Evolutionary conservation across 2,888 invertebrate species (phyloP).

Genomic region (Ecliptopera silaceata): DNA sequence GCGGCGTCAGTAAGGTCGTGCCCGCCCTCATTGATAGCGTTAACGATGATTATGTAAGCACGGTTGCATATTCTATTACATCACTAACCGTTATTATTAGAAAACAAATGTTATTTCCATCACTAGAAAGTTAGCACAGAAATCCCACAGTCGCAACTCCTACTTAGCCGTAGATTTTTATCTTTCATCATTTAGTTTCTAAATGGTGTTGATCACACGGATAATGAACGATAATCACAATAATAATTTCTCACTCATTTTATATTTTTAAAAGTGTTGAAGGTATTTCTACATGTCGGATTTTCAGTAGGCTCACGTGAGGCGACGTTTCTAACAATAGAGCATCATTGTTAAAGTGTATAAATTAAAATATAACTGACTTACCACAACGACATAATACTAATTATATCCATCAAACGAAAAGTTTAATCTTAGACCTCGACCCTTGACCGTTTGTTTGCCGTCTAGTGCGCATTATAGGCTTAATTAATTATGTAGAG

Average conservation of each 20-base stretch:
- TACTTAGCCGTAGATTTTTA: neutral
- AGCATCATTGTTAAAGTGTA: no score
- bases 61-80: constrained; percentile 37
- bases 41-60: constrained; percentile 76
- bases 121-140: constrained; percentile 19
- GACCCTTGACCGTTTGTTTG: no score
- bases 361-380: no score
- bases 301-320: no score
- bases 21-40: constrained; percentile 65
- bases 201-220: constrained; percentile 20
- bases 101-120: constrained; percentile 17
- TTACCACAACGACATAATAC: no score
- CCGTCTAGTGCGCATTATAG: no score
- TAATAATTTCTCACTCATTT: neutral
- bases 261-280: no score
- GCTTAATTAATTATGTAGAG: no score
- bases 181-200: constrained; percentile 11
- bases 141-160: constrained; percentile 10
- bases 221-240: neutral
- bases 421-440: no score
- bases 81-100: constrained; percentile 39
- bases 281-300: no score
- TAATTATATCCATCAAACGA: no score
- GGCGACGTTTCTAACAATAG: no score
- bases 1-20: constrained; percentile 78